phyloP scores from a whole-genome alignment of 1,140 invertebrate species.

The Dinothrombium tinctorium region DNA sequence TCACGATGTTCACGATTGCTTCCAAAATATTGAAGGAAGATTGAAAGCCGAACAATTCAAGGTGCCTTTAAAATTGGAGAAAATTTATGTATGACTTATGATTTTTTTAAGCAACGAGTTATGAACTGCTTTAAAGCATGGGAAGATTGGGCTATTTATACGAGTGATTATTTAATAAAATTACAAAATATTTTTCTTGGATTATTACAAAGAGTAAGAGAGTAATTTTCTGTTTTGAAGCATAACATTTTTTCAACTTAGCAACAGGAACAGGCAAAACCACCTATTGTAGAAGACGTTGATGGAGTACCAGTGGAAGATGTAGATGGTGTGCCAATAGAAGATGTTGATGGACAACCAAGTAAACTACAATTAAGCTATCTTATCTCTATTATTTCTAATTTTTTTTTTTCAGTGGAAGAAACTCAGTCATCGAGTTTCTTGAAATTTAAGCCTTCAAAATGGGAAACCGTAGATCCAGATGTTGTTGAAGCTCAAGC shows the following conservation, averaged over 20 bases:
- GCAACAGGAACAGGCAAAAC: neutral
- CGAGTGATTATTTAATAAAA: slow-evolving; percentile 69
- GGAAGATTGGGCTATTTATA: slow-evolving; percentile 95
- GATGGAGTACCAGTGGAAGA: slow-evolving; percentile 33
- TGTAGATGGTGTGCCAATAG: slow-evolving; percentile 53
- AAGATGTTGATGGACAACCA: slow-evolving; percentile 17
- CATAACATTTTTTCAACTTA: neutral
- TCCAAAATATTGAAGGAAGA: slow-evolving; percentile 53
- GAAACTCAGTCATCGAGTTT: too few species aligned
- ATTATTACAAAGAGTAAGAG: slow-evolving; percentile 21
- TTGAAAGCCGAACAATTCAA: slow-evolving; percentile 90
- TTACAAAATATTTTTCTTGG: slow-evolving; percentile 78
- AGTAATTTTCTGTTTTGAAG: neutral
- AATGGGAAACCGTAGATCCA: slow-evolving; percentile 86
- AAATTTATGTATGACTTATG: slow-evolving; percentile 5
- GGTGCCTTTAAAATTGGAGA: slow-evolving; percentile 11
- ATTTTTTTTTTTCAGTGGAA: too few species aligned
- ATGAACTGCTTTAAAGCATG: slow-evolving; percentile 80
- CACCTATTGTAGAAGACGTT: slow-evolving; percentile 13
- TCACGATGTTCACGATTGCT: slow-evolving; percentile 47
- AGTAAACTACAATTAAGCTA: slow-evolving; percentile 1
- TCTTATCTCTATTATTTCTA: too few species aligned
- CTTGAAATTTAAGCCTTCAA: slow-evolving; percentile 42
- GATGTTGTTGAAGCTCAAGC: slow-evolving; percentile 60
- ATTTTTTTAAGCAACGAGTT: slow-evolving; percentile 48